These are phyloP conservation scores for Sturmia bella DNA, from an alignment of 2,888 invertebrate genomes.

Conservation along the genomic window DNA sequence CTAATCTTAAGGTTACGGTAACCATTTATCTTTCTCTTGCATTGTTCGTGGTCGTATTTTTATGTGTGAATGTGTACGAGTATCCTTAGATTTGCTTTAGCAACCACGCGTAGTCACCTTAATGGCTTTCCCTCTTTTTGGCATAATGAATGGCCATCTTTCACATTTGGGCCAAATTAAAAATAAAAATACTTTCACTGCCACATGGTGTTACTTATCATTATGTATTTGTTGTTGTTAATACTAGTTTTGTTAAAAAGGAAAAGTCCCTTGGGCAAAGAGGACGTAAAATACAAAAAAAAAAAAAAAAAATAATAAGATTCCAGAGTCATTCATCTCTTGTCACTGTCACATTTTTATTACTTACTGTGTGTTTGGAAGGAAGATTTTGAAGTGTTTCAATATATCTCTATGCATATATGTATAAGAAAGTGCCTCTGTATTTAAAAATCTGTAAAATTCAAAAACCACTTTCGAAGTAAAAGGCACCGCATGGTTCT, in stretches of 20 bases:
- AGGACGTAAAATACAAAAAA: slow-evolving; percentile 45
- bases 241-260: slow-evolving; percentile 49
- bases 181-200: slow-evolving; percentile 75
- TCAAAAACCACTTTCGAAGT: no score
- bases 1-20: slow-evolving; percentile 67
- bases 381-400: neutral
- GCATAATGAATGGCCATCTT: slow-evolving; percentile 64
- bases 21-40: slow-evolving; percentile 57
- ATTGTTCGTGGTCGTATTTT: slow-evolving; percentile 64
- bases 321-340: slow-evolving; percentile 58
- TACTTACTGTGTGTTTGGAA: slow-evolving; percentile 66
- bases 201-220: slow-evolving; percentile 66
- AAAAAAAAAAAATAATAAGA: no score
- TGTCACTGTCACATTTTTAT: slow-evolving; percentile 72
- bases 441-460: neutral
- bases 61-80: slow-evolving; percentile 23
- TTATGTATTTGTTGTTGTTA: slow-evolving; percentile 33
- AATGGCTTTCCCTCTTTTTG: slow-evolving; percentile 62
- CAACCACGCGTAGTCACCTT: slow-evolving; percentile 68
- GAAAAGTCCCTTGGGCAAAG: slow-evolving; percentile 66
- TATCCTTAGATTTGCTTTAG: slow-evolving; percentile 50
- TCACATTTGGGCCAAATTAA: slow-evolving; percentile 74
- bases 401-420: neutral
- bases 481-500: no score
- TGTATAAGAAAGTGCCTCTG: neutral